Conservation (phyloP, 2,797 vertebrate species). For the Lemur catta region DNA sequence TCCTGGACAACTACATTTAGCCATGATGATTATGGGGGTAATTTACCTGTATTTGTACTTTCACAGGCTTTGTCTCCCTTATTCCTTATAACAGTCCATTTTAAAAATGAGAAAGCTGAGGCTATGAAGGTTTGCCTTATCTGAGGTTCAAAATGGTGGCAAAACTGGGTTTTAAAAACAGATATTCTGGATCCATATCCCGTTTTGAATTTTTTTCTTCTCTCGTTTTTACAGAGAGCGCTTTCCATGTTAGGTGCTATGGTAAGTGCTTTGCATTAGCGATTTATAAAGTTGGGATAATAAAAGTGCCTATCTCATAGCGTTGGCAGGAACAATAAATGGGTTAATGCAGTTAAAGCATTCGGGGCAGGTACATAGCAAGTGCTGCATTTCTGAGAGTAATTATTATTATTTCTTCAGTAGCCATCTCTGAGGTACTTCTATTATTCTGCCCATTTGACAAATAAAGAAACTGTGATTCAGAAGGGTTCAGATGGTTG, state of each 20-base stretch:
- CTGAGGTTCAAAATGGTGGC: not conserved
- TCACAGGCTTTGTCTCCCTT: not conserved
- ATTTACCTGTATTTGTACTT: not conserved
- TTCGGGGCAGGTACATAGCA: not conserved
- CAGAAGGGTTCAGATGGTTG: not conserved
- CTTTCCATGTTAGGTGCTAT: not conserved
- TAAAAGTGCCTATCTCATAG: not conserved
- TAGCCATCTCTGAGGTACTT: not conserved
- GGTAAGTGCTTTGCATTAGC: not conserved
- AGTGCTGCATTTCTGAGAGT: not conserved
- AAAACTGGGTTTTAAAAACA: conserved; percentile 14
- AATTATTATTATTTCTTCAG: not conserved
- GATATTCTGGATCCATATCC: not conserved
- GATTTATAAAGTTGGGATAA: not conserved
- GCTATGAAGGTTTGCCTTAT: not conserved
- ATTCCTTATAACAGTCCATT: not conserved
- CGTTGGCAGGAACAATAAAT: not conserved
- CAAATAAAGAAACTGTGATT: not conserved
- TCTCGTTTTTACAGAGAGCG: not conserved
- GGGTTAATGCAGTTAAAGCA: not conserved
- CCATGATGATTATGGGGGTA: not conserved
- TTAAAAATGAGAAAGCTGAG: conserved; percentile 40
- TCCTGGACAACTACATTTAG: not conserved
- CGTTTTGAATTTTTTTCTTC: not conserved
- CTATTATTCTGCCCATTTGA: not conserved